Conservation (phyloP, 2,888 invertebrate genomes). For the Pherbina coryleti region DNA sequence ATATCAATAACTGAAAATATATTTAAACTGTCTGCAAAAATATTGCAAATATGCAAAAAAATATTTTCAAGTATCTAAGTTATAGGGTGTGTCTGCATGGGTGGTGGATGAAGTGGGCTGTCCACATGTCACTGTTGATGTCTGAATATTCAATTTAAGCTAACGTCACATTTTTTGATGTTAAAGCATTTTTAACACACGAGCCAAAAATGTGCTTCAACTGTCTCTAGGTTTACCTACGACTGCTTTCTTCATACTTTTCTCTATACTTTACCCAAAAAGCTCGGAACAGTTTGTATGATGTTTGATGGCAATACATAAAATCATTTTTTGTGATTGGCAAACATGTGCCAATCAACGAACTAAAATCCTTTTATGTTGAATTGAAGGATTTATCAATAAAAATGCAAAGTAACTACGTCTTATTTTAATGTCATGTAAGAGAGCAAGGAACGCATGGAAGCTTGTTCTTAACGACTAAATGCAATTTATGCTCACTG, state of each 20-base stretch:
- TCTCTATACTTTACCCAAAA: conserved; percentile 24
- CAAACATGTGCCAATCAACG: background rate
- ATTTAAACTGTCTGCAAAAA: conserved; percentile 16
- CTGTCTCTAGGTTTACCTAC: background rate
- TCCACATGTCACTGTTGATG: background rate
- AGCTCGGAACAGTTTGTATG: background rate
- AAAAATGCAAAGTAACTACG: background rate
- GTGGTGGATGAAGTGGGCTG: background rate
- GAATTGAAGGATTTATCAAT: background rate
- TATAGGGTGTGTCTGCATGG: background rate
- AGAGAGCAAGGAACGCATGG: background rate
- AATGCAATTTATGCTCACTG: background rate
- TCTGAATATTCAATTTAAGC: conserved; percentile 8
- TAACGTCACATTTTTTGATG: conserved; percentile 11
- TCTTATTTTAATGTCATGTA: background rate
- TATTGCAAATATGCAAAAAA: conserved; percentile 12
- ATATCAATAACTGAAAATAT: conserved; percentile 39
- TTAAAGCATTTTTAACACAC: conserved; percentile 36
- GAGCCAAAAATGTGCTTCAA: background rate
- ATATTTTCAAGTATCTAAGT: background rate
- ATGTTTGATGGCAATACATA: background rate
- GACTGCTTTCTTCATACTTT: background rate
- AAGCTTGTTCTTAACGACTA: background rate
- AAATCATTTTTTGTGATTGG: background rate
- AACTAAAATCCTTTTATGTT: background rate